Evolutionary conservation across 2,797 vertebrate genomes (phyloP), one percentile per base, ranked within the genome.

Genomic region (Lerista edwardsae): DNA sequence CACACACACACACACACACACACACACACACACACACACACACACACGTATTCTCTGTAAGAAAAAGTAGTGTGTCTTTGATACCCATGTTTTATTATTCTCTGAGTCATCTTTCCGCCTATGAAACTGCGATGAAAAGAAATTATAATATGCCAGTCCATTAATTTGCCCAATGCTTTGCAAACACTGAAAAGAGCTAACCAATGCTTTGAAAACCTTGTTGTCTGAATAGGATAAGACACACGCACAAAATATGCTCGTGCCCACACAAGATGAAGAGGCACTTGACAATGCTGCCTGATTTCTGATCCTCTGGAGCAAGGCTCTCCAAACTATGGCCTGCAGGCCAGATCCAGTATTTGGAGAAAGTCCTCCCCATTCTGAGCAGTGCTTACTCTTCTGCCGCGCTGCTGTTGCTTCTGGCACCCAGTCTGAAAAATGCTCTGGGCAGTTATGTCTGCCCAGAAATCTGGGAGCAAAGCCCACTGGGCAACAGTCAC

Each of bases 111-210:
- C 78, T 84, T 86, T 85, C 65, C 78, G 80, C 77, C 86, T 84
- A 11, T 2, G 69, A 89, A 39, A n/a, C 62, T 86, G 86, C 77
- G 75, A 89, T 82, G 34, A 65, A 47, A 72, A 65, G 31, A 77
- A 76, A 57, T 82, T 72, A 71, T 82, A 68, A 73, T 75, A 89
- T 75, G 80, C 67, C 85, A 83, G 73, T 79, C 75, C 87, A 77
- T 87, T 94, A 93, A 92, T 92, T 91, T 91, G 91, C 91, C 87
- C 82, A 89, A 75, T 89, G 64, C 90, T 92, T 92, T 83, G 88
- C 90, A 93, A 92, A 92, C 90, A 90, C 1, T 84, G 88, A 87
- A 91, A 88, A 93, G 86, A 85, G 79, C 80, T 73, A 69, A 87
- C 61, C 79, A 82, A 81, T 84, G 86, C 86, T 36, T 51, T 47